phyloP scores from a whole-genome alignment of 2,113 vertebrate genomes.

The Carassius gibelio region DNA sequence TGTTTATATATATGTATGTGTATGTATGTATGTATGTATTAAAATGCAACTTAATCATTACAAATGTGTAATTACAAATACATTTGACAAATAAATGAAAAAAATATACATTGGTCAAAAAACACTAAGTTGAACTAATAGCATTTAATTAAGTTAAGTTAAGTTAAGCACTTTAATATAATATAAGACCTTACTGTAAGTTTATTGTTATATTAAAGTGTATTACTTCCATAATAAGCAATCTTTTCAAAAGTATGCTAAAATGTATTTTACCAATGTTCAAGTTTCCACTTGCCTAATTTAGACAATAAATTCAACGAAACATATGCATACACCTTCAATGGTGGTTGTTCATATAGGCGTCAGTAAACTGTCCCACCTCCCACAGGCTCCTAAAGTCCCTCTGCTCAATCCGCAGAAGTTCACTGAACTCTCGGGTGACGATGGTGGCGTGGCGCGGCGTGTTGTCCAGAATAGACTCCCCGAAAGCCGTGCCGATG shows the following conservation, averaged over 20 bases:
- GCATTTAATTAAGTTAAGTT: no score
- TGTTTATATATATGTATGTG: no score
- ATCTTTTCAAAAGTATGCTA: neutral
- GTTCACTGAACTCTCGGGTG: conserved; percentile 89
- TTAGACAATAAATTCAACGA: neutral
- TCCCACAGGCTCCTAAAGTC: conserved; percentile 96
- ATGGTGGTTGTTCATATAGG: neutral
- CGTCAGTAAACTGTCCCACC: conserved; percentile 74
- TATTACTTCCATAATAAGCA: neutral
- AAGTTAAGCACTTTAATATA: neutral
- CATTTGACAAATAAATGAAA: neutral
- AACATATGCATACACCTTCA: neutral
- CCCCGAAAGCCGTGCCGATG: conserved; percentile 95
- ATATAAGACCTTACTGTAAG: neutral
- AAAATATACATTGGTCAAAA: neutral
- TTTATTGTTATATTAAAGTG: neutral
- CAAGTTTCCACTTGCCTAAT: no score
- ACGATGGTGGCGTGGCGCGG: conserved; percentile 96
- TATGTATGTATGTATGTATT: no score
- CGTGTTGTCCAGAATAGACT: conserved; percentile 96
- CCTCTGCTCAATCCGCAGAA: conserved; percentile 93
- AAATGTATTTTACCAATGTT: no score
- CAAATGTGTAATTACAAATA: no score
- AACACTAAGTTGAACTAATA: no score
- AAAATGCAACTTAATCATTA: neutral